These are phyloP conservation scores for Tachina lurida DNA, from an alignment of 2,888 invertebrate species.

Conservation along the genomic window DNA sequence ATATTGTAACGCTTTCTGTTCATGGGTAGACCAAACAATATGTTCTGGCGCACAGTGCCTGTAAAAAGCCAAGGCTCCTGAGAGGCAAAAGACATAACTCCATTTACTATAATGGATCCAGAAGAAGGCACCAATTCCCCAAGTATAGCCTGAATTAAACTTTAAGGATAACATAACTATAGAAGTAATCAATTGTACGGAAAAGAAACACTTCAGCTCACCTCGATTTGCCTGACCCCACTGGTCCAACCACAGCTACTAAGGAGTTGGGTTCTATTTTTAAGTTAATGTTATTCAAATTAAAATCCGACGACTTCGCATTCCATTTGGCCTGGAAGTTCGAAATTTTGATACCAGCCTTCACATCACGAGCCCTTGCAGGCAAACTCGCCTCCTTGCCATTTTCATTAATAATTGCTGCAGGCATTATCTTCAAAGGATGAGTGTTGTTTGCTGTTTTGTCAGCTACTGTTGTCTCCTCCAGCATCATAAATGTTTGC, in stretches of 20 bases:
- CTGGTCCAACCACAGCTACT: conserved; percentile 88
- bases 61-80: conserved; percentile 94
- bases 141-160: conserved; percentile 84
- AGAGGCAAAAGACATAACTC: conserved; percentile 88
- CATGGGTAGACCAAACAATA: conserved; percentile 86
- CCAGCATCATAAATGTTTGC: conserved; percentile 85
- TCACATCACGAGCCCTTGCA: conserved; percentile 60
- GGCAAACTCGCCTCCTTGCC: conserved; percentile 66
- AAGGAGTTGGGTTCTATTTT: conserved; percentile 86
- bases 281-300: conserved; percentile 87
- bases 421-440: conserved; percentile 14
- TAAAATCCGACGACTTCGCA: conserved; percentile 85
- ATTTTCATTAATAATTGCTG: conserved; percentile 73
- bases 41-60: conserved; percentile 86
- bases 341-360: conserved; percentile 84
- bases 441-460: conserved; percentile 68
- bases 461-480: conserved; percentile 83
- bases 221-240: conserved; percentile 87
- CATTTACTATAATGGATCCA: conserved; percentile 85
- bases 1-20: conserved; percentile 85
- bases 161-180: conserved; percentile 53
- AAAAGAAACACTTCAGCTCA: conserved; percentile 40
- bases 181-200: not conserved
- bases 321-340: conserved; percentile 89
- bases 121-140: conserved; percentile 83